Evolutionary conservation across 35 echinoderm and acorn worm genomes (phyloP).

Genomic region (Apostichopus californicus): DNA sequence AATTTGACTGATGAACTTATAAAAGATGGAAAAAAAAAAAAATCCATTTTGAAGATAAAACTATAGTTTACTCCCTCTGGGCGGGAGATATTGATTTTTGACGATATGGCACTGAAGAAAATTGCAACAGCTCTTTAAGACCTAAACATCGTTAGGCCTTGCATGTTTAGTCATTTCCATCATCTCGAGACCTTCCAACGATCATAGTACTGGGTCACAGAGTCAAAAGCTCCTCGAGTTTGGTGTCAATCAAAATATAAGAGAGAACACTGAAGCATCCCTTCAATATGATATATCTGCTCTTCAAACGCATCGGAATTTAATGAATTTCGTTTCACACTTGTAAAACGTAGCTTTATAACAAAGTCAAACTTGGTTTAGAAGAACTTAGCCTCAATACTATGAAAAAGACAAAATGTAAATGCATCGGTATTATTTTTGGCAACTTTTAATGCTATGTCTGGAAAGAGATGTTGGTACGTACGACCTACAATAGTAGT

Average conservation of each 20-base stretch:
- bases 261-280: not conserved
- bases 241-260: not conserved
- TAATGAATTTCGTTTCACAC: not conserved
- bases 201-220: not conserved
- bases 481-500: too few species aligned
- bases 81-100: conserved; percentile 22
- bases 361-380: too few species aligned
- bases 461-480: too few species aligned
- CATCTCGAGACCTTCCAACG: not conserved
- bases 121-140: conserved; percentile 47
- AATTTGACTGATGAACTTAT: conserved; percentile 2
- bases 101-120: conserved; percentile 34
- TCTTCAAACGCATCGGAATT: not conserved
- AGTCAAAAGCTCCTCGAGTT: not conserved
- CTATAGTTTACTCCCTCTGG: conserved; percentile 25
- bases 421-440: too few species aligned
- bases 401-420: too few species aligned
- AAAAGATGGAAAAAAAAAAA: not conserved
- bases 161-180: conserved; percentile 13
- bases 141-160: conserved; percentile 40
- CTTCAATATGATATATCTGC: not conserved
- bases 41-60: conserved; percentile 45
- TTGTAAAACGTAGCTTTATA: not conserved
- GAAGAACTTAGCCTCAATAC: too few species aligned
- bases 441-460: too few species aligned